These are phyloP conservation scores for Matsumyia berberina DNA, from an alignment of 2,888 invertebrate species.

Conservation along the genomic window DNA sequence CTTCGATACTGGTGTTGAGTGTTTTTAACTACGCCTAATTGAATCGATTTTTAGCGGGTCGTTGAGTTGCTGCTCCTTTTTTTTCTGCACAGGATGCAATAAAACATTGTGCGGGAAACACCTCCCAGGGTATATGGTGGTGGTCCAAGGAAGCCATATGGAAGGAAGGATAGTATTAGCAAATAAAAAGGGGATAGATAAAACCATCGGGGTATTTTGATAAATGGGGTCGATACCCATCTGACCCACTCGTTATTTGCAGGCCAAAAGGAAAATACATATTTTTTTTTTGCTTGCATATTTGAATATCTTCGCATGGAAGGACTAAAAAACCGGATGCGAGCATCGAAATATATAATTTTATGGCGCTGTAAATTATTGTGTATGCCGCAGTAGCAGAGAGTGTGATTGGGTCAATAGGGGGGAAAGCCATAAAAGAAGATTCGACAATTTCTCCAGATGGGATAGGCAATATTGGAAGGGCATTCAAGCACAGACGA, in stretches of 20 bases:
- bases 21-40: slow-evolving; percentile 65
- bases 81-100: slow-evolving; percentile 39
- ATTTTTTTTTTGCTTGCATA: slow-evolving; percentile 14
- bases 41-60: slow-evolving; percentile 67
- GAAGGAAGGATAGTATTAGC: slow-evolving; percentile 50
- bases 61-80: slow-evolving; percentile 33
- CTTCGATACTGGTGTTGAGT: slow-evolving; percentile 46
- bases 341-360: slow-evolving; percentile 54
- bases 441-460: slow-evolving; percentile 23
- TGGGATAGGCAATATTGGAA: not conserved
- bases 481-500: not conserved
- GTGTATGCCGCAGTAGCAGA: slow-evolving; percentile 28
- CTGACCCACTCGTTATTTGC: slow-evolving; percentile 73
- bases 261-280: slow-evolving; percentile 48
- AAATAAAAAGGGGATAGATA: slow-evolving; percentile 66
- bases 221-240: slow-evolving; percentile 63
- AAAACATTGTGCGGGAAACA: slow-evolving; percentile 47
- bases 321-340: slow-evolving; percentile 37
- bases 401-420: slow-evolving; percentile 7
- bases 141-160: slow-evolving; percentile 30
- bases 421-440: slow-evolving; percentile 29
- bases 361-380: slow-evolving; percentile 69
- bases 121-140: not conserved
- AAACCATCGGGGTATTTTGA: slow-evolving; percentile 56
- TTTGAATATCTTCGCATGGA: slow-evolving; percentile 34